Evolutionary conservation across 2,113 vertebrate genomes (phyloP).

Genomic region (Naja naja): DNA sequence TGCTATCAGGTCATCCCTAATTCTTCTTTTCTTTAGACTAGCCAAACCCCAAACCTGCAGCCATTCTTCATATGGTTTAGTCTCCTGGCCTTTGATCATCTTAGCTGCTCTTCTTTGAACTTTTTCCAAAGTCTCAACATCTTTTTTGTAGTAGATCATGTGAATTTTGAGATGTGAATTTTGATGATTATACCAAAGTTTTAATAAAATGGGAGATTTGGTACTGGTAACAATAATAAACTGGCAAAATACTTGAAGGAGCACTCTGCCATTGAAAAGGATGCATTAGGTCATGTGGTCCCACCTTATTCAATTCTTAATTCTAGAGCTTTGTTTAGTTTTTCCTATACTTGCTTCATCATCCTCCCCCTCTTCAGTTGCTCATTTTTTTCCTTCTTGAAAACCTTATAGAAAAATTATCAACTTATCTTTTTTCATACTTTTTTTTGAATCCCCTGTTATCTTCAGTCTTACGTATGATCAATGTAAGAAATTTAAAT

Average conservation of each 20-base stretch:
- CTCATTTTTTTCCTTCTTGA: not conserved
- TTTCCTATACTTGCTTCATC: not conserved
- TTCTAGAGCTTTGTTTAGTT: not conserved
- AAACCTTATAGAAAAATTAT: not conserved
- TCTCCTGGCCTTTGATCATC: too few relatives aligned
- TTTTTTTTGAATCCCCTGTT: not conserved
- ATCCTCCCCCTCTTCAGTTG: not conserved
- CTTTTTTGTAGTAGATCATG: slow-evolving; percentile 11
- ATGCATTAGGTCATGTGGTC: not conserved
- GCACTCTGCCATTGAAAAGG: not conserved
- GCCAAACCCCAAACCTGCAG: too few relatives aligned
- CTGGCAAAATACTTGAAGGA: not conserved
- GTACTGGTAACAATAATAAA: not conserved
- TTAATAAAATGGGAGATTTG: not conserved
- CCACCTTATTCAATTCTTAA: not conserved
- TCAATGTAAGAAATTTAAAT: not conserved
- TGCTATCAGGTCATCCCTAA: too few relatives aligned
- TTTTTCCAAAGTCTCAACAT: too few relatives aligned
- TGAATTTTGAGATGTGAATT: not conserved
- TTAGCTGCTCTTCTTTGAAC: too few relatives aligned
- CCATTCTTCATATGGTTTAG: too few relatives aligned
- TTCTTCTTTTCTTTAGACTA: too few relatives aligned
- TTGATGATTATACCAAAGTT: not conserved
- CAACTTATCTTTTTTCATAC: not conserved
- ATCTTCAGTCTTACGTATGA: not conserved